phyloP scores from a whole-genome alignment of 2,888 invertebrate genomes.

The Heteromurus nitidus region DNA sequence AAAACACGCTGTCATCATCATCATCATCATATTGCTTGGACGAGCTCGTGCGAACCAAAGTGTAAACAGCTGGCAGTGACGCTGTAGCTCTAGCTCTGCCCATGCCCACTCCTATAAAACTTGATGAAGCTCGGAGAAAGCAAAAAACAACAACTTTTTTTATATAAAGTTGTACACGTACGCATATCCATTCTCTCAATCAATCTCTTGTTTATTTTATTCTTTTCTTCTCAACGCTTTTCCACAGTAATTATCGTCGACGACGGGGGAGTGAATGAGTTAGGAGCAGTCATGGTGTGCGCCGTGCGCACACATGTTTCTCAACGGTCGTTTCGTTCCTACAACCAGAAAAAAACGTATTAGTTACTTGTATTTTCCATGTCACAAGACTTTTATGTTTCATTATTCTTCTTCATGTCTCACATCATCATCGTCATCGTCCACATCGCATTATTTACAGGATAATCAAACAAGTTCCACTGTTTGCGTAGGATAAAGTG shows the following conservation, averaged over 20 bases:
- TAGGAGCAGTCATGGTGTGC: not conserved
- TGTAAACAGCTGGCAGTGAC: not conserved
- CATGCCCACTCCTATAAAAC: not conserved
- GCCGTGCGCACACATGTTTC: no score
- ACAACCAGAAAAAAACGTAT: not conserved
- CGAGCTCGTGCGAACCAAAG: no score
- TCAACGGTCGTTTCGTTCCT: no score
- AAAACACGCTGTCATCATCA: no score
- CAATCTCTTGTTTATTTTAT: constrained; percentile 14
- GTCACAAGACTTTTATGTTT: no score
- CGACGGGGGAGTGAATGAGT: not conserved
- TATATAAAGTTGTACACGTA: not conserved
- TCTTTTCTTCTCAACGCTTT: not conserved
- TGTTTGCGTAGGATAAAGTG: no score
- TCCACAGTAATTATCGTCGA: not conserved
- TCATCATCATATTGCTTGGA: not conserved
- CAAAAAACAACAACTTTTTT: no score
- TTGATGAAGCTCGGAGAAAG: not conserved
- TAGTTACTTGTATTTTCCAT: no score
- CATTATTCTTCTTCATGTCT: not conserved
- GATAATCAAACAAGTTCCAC: no score
- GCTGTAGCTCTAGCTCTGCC: no score
- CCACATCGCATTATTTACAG: no score
- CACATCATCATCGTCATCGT: not conserved
- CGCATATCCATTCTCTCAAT: not conserved